phyloP scores from a whole-genome alignment of 2,797 vertebrate genomes.

The Mergus octosetaceus region DNA sequence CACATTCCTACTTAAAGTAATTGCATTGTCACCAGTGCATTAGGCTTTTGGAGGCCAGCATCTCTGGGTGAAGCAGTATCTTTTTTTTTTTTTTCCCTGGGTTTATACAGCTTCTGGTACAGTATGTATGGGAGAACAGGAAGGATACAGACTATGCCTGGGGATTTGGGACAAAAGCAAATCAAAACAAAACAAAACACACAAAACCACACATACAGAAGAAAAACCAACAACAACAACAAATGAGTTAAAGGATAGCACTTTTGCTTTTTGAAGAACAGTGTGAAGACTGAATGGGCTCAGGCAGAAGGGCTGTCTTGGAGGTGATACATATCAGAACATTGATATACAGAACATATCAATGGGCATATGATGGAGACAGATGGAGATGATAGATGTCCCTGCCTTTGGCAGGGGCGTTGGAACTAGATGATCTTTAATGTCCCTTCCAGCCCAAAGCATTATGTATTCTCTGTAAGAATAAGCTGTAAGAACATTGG shows the following conservation, averaged over 20 bases:
- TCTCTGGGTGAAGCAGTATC: neutral
- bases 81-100: neutral
- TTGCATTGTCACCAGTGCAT: fast-evolving
- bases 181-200: neutral
- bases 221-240: neutral
- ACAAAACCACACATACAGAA: neutral
- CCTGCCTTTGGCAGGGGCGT: neutral
- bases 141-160: neutral
- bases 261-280: neutral
- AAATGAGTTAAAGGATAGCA: fast-evolving
- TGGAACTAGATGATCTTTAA: neutral
- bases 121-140: fast-evolving
- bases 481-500: too few relatives aligned
- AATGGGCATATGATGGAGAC: neutral
- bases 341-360: fast-evolving
- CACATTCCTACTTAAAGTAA: neutral
- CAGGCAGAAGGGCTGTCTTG: neutral
- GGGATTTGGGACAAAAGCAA: neutral
- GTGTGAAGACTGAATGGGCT: neutral
- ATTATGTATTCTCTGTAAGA: neutral
- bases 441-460: neutral
- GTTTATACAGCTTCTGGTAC: neutral
- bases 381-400: neutral
- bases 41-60: neutral
- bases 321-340: neutral